These are phyloP conservation scores for Andrena hattorfiana DNA, from an alignment of 2,888 invertebrate species.

Conservation along the genomic window DNA sequence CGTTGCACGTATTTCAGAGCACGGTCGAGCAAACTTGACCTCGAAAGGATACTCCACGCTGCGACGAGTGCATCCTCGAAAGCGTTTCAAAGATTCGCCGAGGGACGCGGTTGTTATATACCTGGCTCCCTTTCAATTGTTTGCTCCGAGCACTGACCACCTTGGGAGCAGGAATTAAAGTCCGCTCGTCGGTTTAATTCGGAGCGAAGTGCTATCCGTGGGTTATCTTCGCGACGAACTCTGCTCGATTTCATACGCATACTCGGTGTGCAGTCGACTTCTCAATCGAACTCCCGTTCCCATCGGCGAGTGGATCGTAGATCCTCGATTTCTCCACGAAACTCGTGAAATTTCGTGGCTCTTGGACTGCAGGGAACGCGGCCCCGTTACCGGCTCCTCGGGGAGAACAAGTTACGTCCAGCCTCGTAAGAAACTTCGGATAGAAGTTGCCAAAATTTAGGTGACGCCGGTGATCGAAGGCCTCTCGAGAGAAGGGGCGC, in stretches of 20 bases:
- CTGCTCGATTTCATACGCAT: not conserved
- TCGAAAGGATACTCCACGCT: constrained; percentile 31
- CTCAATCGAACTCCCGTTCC: no score
- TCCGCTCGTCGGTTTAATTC: constrained; percentile 1
- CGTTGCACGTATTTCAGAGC: constrained; percentile 34
- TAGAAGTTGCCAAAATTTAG: constrained; percentile 66
- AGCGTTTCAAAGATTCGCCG: constrained; percentile 12
- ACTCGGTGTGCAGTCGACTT: not conserved
- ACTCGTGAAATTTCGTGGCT: constrained; percentile 44
- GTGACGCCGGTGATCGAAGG: constrained; percentile 67
- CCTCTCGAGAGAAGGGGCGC: constrained; percentile 60
- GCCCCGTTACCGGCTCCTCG: constrained; percentile 30
- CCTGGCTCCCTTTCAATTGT: constrained; percentile 5
- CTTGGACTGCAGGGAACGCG: constrained; percentile 17
- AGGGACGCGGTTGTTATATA: constrained; percentile 18
- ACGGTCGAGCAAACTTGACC: constrained; percentile 43
- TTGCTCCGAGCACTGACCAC: not conserved
- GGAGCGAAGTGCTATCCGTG: not conserved
- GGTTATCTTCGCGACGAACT: not conserved
- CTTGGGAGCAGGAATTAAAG: constrained; percentile 2
- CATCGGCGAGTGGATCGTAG: not conserved
- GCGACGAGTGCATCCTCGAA: constrained; percentile 16
- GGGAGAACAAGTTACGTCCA: constrained; percentile 64
- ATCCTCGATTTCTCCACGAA: not conserved
- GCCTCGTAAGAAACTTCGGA: constrained; percentile 55